Evolutionary conservation across 2,888 invertebrate genomes (phyloP), one percentile per base, ranked within the genome.

Genomic region (Microplitis deprimator): DNA sequence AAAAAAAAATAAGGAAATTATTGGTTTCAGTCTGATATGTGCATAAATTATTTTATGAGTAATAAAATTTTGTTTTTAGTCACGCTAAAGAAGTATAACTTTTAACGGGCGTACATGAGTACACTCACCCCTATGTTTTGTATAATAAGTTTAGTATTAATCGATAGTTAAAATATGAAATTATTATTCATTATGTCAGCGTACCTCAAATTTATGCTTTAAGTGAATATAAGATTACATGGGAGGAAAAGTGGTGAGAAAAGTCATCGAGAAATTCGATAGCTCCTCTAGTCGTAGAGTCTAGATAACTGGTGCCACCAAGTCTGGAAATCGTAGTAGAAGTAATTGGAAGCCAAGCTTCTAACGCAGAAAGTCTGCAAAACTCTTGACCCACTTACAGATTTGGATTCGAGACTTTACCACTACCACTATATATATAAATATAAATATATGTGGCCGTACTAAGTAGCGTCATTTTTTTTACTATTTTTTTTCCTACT

Each of bases 301-400:
- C 85, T 81, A 82, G 79, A 82, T 83, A 81, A 73, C 41, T 81
- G 81, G 85, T 85, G 87, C 85, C 86, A 68, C 75, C 76, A 80
- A 79, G 86, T 86, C 86, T 86, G 81, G 79, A 74, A 72, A 82
- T 81, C 73, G 73, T 79, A 77, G 77, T 77, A 77, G 71, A 75
- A 82, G 75, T 72, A 64, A 6, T 41, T 41, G 39, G 50, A 61
- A 71, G 61, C 71, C 61, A 73, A 20, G 29, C 64, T 73, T 13
- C 29, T 13, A 74, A 59, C 69, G 69, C 17, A 39, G 60, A 59
- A 65, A 76, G 67, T 59, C 70, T 65, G 71, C 71, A 71, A 64
- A 29, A 70, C 67, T 67, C 7, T 38, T 29, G 20, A 64, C 20
- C 17, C 40, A 50, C 13, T 50, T 50, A 50, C 50, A 13, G 5